These are phyloP conservation scores for Larimichthys crocea DNA, from an alignment of 2,113 vertebrate genomes.

Conservation along the genomic window DNA sequence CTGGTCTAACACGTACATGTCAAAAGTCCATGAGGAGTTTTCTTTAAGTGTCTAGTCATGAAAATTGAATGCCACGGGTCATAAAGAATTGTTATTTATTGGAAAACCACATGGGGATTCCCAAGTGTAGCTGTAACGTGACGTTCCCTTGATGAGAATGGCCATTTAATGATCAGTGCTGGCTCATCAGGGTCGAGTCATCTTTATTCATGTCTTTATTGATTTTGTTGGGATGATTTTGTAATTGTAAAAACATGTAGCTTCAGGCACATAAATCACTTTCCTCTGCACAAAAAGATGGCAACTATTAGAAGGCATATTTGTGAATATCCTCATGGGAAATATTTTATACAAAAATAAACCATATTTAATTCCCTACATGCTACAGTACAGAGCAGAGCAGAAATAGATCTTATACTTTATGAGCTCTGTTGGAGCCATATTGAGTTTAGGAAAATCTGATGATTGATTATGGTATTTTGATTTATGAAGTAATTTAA, in stretches of 20 bases:
- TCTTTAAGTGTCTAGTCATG: constrained; percentile 48
- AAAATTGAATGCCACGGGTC: constrained; percentile 46
- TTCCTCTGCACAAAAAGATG: not conserved
- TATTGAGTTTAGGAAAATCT: no score
- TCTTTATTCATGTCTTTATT: constrained; percentile 69
- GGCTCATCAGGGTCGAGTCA: constrained; percentile 49
- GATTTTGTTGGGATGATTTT: constrained; percentile 56
- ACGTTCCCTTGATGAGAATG: constrained; percentile 11
- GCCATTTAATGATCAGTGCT: constrained; percentile 51
- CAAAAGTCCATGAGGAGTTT: constrained; percentile 53
- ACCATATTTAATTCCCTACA: not conserved
- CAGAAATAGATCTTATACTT: not conserved
- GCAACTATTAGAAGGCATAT: not conserved
- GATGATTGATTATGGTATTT: no score
- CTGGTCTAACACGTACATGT: constrained; percentile 43
- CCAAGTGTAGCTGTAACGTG: constrained; percentile 7
- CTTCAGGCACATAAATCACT: constrained; percentile 47
- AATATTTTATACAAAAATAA: not conserved
- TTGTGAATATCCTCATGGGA: no score
- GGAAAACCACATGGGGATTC: constrained; percentile 40
- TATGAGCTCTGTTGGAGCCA: no score
- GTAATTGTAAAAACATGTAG: constrained; percentile 58
- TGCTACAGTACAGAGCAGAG: no score
- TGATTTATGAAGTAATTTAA: no score
- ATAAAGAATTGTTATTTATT: constrained; percentile 45